Evolutionary conservation across 2,888 invertebrate species (phyloP).

Genomic region (Sylvicola fuscatus): DNA sequence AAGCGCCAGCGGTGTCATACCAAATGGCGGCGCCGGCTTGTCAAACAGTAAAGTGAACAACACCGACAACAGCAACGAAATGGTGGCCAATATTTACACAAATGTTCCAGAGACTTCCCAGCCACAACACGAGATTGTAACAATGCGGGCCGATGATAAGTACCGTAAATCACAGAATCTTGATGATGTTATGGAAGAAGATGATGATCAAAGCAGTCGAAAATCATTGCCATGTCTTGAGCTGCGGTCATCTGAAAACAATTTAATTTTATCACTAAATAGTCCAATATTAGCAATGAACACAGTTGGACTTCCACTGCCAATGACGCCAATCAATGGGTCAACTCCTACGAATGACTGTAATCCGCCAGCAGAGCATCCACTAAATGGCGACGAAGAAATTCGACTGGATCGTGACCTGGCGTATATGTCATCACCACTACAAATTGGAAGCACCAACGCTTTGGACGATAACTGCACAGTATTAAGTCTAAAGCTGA

Average conservation of each 20-base stretch:
- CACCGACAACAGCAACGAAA: slow-evolving; percentile 11
- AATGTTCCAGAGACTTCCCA: slow-evolving; percentile 39
- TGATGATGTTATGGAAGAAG: slow-evolving; percentile 13
- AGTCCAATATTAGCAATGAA: slow-evolving; percentile 17
- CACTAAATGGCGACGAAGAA: slow-evolving; percentile 9
- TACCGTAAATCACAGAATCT: slow-evolving; percentile 15
- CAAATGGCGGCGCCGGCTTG: too few relatives aligned
- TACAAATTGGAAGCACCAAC: slow-evolving; percentile 17
- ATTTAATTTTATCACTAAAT: slow-evolving; percentile 4
- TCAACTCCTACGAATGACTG: slow-evolving; percentile 1
- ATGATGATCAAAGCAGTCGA: slow-evolving; percentile 12
- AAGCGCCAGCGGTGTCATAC: background rate
- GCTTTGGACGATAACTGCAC: background rate
- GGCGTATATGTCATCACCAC: slow-evolving; percentile 20
- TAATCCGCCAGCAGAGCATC: background rate
- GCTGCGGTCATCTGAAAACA: background rate
- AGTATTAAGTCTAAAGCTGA: slow-evolving; percentile 6
- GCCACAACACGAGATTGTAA: slow-evolving; percentile 34
- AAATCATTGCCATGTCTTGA: slow-evolving; percentile 17
- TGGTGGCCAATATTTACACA: slow-evolving; percentile 38
- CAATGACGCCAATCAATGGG: slow-evolving; percentile 1
- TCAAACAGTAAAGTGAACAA: slow-evolving; percentile 8
- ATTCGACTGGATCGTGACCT: slow-evolving; percentile 17
- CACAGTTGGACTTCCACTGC: slow-evolving; percentile 17
- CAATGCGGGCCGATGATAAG: slow-evolving; percentile 15